Conservation (phyloP, 2,113 vertebrate species). For the Orientallactaga bullata region DNA sequence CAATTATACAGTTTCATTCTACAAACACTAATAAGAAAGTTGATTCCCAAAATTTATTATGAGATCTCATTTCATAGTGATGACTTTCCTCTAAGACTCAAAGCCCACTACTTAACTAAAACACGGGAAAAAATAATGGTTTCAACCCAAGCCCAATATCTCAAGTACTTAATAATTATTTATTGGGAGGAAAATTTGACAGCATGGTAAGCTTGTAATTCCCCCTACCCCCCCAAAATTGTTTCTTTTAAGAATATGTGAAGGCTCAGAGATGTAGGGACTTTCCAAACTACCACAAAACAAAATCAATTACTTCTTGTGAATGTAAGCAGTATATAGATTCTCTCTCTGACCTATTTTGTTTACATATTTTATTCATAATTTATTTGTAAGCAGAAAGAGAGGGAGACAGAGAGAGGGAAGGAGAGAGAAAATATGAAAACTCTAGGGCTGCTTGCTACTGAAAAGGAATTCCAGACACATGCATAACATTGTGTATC, state of each 20-base stretch:
- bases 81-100: conserved; percentile 18
- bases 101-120: conserved; percentile 35
- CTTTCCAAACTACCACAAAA: conserved; percentile 64
- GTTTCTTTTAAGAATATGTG: neutral
- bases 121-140: neutral
- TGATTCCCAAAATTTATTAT: conserved; percentile 14
- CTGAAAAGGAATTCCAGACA: too few relatives aligned
- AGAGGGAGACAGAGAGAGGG: too few relatives aligned
- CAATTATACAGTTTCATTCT: neutral
- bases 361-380: too few relatives aligned
- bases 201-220: conserved; percentile 32
- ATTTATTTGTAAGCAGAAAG: too few relatives aligned
- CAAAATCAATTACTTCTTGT: conserved; percentile 24
- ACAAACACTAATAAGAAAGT: neutral
- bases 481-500: too few relatives aligned
- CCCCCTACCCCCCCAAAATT: neutral
- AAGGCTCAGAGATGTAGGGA: conserved; percentile 56
- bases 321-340: neutral
- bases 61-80: neutral
- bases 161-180: conserved; percentile 44
- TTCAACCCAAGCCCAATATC: conserved; percentile 11
- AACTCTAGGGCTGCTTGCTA: too few relatives aligned
- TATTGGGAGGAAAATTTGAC: conserved; percentile 53
- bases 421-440: too few relatives aligned
- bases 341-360: too few relatives aligned